Evolutionary conservation across 2,113 vertebrate genomes (phyloP).

Genomic region (Psettodes erumei): DNA sequence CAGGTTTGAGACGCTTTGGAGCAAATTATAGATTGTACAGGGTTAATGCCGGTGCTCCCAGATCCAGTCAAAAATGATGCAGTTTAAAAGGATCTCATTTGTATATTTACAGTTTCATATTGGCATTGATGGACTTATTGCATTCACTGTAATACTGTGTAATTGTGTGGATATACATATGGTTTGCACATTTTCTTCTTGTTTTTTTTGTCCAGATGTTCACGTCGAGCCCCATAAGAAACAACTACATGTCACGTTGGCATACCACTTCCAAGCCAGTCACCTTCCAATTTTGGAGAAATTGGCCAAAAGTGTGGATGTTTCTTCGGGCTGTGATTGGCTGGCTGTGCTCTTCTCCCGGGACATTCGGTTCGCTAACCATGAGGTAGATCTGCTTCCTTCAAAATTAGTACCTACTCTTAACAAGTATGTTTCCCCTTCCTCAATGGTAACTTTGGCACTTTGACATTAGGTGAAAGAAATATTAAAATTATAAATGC

Average conservation of each 20-base stretch:
- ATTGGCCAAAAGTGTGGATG: slow-evolving; percentile 90
- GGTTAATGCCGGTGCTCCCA: not conserved
- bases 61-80: not conserved
- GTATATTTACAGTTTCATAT: not conserved
- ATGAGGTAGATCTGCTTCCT: slow-evolving; percentile 85
- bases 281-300: slow-evolving; percentile 92
- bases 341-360: slow-evolving; percentile 94
- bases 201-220: slow-evolving; percentile 83
- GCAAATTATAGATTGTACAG: not conserved
- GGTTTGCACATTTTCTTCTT: not conserved
- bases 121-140: not conserved
- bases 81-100: not conserved
- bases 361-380: slow-evolving; percentile 96
- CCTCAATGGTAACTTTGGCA: not conserved
- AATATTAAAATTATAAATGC: not conserved
- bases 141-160: not conserved
- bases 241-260: slow-evolving; percentile 96
- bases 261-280: slow-evolving; percentile 95
- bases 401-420: not conserved
- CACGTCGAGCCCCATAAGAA: slow-evolving; percentile 97
- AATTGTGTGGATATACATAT: not conserved
- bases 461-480: not conserved
- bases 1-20: slow-evolving; percentile 79
- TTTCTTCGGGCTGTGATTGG: slow-evolving; percentile 94
- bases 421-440: not conserved